Conservation (phyloP, 1,140 invertebrate genomes). For the Caenorhabditis inopinata region DNA sequence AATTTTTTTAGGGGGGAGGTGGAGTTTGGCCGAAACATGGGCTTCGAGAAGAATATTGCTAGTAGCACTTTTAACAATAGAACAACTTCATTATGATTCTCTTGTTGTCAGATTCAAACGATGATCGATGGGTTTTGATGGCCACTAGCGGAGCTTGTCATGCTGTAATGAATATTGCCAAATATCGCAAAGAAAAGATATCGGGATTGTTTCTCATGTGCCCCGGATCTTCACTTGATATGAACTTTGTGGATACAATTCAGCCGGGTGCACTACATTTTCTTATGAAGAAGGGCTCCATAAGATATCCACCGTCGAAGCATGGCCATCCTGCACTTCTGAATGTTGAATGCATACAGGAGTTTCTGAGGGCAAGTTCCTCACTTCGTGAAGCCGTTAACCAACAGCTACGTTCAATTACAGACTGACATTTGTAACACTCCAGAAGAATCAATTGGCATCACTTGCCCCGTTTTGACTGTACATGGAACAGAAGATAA, state of each 20-base stretch:
- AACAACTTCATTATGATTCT: neutral
- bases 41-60: too few relatives aligned
- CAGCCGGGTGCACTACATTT: neutral
- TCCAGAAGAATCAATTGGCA: neutral
- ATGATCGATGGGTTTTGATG: neutral
- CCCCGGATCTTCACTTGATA: neutral
- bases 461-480: neutral
- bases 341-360: neutral
- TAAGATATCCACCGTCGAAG: neutral
- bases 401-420: neutral
- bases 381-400: neutral
- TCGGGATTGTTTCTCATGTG: neutral
- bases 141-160: neutral
- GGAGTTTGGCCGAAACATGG: too few relatives aligned
- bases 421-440: neutral
- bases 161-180: neutral
- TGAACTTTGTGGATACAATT: slow-evolving; percentile 8
- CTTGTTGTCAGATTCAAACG: neutral
- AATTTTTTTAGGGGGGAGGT: too few relatives aligned
- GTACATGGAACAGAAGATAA: neutral
- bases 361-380: neutral
- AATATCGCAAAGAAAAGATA: neutral
- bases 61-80: neutral
- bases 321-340: neutral
- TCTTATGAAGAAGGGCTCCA: neutral